Conservation (phyloP, 2,888 invertebrate species). For the Chironomus tentans region DNA sequence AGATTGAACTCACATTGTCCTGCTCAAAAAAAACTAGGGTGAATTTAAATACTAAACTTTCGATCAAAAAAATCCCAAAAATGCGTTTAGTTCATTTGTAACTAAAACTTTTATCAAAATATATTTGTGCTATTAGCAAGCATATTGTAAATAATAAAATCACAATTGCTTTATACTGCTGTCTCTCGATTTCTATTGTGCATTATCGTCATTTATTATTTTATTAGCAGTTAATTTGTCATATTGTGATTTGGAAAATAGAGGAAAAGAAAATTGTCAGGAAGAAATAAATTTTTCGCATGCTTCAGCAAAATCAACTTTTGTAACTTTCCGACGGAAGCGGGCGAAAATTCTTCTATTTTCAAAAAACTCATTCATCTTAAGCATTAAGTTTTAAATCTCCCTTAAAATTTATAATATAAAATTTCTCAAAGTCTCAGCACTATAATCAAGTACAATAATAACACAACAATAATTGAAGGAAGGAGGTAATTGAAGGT, state of each 20-base stretch:
- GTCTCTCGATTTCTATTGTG: background rate
- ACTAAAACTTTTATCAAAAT: background rate
- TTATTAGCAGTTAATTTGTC: conserved; percentile 25
- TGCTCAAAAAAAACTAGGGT: no score
- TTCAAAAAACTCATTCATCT: background rate
- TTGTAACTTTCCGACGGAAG: background rate
- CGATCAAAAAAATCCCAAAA: no score
- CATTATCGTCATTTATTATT: conserved; percentile 10
- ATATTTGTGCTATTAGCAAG: background rate
- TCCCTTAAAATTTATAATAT: background rate
- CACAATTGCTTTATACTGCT: background rate
- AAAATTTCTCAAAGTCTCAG: background rate
- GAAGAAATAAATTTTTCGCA: conserved; percentile 13
- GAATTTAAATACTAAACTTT: no score
- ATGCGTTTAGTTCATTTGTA: no score
- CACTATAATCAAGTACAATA: background rate
- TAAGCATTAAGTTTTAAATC: background rate
- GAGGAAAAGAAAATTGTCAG: background rate
- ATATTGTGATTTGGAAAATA: background rate
- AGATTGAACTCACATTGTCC: no score
- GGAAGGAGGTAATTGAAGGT: conserved; percentile 1
- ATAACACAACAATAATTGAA: background rate
- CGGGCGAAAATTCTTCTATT: background rate
- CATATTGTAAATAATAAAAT: background rate
- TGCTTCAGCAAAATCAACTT: background rate